These are phyloP conservation scores for Papilio polyxenes DNA, from an alignment of 1,140 invertebrate genomes.

Conservation along the genomic window DNA sequence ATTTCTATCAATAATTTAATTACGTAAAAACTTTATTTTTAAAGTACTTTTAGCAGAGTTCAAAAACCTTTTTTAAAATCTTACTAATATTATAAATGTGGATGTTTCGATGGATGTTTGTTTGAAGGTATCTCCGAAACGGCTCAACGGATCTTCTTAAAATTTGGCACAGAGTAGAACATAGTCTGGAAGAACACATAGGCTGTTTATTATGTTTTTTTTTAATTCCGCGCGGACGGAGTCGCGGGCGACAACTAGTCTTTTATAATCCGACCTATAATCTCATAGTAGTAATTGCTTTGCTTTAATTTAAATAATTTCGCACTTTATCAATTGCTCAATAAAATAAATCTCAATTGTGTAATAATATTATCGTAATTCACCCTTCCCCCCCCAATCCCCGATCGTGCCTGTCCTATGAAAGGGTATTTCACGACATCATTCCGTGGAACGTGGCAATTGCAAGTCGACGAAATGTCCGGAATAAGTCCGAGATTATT, in stretches of 20 bases:
- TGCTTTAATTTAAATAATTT: neutral
- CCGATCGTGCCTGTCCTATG: conserved; percentile 6
- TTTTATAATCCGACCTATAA: too few relatives aligned
- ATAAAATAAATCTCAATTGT: conserved; percentile 9
- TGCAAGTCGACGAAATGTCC: conserved; percentile 20
- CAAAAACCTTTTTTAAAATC: too few relatives aligned
- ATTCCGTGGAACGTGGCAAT: conserved; percentile 23
- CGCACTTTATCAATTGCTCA: neutral
- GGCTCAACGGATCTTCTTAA: too few relatives aligned
- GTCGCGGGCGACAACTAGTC: too few relatives aligned
- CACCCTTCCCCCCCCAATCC: neutral
- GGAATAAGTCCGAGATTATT: conserved; percentile 28
- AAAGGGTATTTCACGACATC: conserved; percentile 32
- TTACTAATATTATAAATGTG: too few relatives aligned
- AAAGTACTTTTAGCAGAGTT: neutral
- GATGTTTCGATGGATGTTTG: too few relatives aligned
- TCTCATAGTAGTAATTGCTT: neutral
- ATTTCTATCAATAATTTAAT: too few relatives aligned
- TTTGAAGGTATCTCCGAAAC: too few relatives aligned
- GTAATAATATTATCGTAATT: conserved; percentile 17
- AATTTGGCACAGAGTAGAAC: too few relatives aligned
- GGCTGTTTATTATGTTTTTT: too few relatives aligned
- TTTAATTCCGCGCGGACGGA: too few relatives aligned
- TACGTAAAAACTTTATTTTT: neutral
- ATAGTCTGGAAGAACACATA: too few relatives aligned